A percentile compares a stretch with the other conserved stretches of the same genome.
phyloP scores from a whole-genome alignment of 2,888 invertebrate species.

The Hemistola chrysoprasaria region DNA sequence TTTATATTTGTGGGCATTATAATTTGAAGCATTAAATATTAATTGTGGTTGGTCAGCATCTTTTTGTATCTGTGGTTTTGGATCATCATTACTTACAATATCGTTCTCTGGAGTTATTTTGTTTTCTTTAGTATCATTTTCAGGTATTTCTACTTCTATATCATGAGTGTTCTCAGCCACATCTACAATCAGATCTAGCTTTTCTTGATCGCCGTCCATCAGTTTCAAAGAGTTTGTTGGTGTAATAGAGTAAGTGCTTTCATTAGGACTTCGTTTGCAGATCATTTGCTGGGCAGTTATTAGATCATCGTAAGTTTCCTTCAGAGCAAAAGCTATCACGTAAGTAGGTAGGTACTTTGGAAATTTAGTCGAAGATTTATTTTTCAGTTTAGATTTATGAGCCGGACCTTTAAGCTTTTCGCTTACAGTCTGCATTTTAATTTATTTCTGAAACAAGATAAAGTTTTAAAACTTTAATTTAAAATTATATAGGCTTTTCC shows the following conservation, averaged over 20 bases:
- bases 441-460: constrained; percentile 22
- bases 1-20: constrained; percentile 21
- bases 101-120: not conserved
- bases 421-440: constrained; percentile 31
- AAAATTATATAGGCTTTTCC: too few relatives aligned
- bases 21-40: constrained; percentile 35
- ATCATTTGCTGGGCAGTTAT: constrained; percentile 35
- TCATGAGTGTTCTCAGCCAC: constrained; percentile 12
- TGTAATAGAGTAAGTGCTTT: constrained; percentile 32
- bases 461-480: too few relatives aligned
- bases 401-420: constrained; percentile 12
- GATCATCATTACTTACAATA: not conserved
- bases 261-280: constrained; percentile 33
- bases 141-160: not conserved
- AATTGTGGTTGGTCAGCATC: constrained; percentile 12
- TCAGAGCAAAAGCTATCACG: constrained; percentile 43
- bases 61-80: not conserved
- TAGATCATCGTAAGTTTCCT: constrained; percentile 42
- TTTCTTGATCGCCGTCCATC: constrained; percentile 26
- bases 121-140: constrained; percentile 3
- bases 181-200: constrained; percentile 15
- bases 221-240: constrained; percentile 33
- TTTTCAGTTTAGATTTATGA: constrained; percentile 8
- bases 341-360: constrained; percentile 35
- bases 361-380: constrained; percentile 28